Conservation (phyloP, 2,113 vertebrate species). For the Cebus imitator region DNA sequence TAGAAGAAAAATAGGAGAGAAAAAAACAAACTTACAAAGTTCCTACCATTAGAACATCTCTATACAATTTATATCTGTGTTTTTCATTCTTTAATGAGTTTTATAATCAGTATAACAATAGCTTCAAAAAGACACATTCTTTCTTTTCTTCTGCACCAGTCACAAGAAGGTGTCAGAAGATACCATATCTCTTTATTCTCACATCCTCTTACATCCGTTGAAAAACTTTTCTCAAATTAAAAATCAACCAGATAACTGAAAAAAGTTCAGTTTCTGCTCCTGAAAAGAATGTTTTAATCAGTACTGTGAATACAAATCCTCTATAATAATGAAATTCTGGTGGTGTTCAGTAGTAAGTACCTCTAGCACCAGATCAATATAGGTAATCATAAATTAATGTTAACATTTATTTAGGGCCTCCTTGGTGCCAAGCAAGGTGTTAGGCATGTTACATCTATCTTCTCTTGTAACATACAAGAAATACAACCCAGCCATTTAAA, state of each 20-base stretch:
- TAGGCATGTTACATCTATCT: background rate
- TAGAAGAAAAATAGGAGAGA: background rate
- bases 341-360: background rate
- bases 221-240: slow-evolving; percentile 38
- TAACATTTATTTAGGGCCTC: background rate
- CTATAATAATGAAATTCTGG: background rate
- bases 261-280: background rate
- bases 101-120: background rate
- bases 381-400: background rate
- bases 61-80: background rate
- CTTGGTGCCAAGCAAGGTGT: background rate
- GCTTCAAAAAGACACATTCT: background rate
- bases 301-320: background rate
- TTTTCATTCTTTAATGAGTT: background rate
- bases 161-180: background rate
- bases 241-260: background rate
- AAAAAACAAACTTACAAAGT: background rate
- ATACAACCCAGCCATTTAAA: background rate
- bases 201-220: background rate
- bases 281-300: background rate
- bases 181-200: background rate
- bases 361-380: background rate
- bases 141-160: background rate
- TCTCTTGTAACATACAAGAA: background rate
- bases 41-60: background rate